Evolutionary conservation across 2,113 vertebrate species (phyloP).

Genomic region (Lophius piscatorius): DNA sequence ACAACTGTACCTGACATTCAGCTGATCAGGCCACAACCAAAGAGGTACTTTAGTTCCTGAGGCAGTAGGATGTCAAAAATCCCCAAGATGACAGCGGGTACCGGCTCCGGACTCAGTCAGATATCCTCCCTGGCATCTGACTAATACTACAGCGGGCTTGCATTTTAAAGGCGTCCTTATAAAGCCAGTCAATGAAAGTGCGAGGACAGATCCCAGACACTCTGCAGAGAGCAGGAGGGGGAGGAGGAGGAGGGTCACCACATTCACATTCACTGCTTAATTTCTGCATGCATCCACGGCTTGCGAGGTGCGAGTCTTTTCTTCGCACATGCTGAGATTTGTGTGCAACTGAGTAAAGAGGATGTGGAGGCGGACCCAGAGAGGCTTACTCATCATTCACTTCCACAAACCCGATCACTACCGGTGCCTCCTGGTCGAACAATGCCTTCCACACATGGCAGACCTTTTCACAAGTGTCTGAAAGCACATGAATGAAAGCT

Average conservation of each 20-base stretch:
- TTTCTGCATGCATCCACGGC: slow-evolving; percentile 28
- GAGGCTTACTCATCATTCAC: slow-evolving; percentile 72
- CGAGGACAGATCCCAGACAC: slow-evolving; percentile 49
- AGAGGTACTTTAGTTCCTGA: slow-evolving; percentile 34
- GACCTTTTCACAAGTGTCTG: slow-evolving; percentile 42
- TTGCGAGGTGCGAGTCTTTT: slow-evolving; percentile 34
- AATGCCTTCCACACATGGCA: slow-evolving; percentile 60
- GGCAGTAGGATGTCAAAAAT: slow-evolving; percentile 41
- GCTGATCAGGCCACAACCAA: slow-evolving; percentile 68
- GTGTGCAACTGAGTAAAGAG: slow-evolving; percentile 63
- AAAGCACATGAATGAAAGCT: slow-evolving; percentile 29
- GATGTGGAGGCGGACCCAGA: slow-evolving; percentile 81
- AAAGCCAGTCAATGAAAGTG: slow-evolving; percentile 53
- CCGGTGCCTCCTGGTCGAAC: slow-evolving; percentile 60
- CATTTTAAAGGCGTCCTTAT: slow-evolving; percentile 58
- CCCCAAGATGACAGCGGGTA: slow-evolving; percentile 44
- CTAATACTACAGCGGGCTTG: slow-evolving; percentile 54
- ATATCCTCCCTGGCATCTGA: slow-evolving; percentile 39
- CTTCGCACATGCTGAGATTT: slow-evolving; percentile 26
- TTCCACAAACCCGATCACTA: slow-evolving; percentile 62
- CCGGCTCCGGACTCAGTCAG: slow-evolving; percentile 37
- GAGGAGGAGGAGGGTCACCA: slow-evolving; percentile 23
- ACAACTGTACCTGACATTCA: slow-evolving; percentile 75
- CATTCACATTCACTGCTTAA: slow-evolving; percentile 18
- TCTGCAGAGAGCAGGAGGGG: slow-evolving; percentile 13